Evolutionary conservation across 2,797 vertebrate species (phyloP).

Genomic region (Myotis daubentonii): DNA sequence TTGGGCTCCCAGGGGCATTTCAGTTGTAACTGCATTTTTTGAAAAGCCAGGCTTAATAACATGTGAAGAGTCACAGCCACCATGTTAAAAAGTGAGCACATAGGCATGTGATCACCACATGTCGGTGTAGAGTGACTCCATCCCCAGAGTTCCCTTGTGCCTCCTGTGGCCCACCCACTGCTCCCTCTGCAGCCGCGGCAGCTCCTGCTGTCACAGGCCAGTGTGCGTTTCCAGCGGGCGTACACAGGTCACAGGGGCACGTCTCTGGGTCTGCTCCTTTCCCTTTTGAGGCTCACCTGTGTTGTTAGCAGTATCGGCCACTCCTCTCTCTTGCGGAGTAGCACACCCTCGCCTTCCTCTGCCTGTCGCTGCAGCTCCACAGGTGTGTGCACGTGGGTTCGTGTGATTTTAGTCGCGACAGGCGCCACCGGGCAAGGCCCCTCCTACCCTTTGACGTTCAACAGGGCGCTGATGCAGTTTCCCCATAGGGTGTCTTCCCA

Average conservation of each 20-base stretch:
- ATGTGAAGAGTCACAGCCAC: background rate
- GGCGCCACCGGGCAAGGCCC: background rate
- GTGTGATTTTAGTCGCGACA: background rate
- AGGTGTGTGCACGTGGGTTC: background rate
- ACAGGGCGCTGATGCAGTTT: fast-evolving
- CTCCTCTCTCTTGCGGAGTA: background rate
- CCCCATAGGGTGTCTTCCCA: background rate
- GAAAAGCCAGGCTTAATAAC: background rate
- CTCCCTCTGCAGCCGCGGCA: background rate
- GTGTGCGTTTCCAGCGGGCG: background rate
- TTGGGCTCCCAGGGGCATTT: background rate
- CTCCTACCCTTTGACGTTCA: background rate
- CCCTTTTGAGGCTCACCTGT: background rate
- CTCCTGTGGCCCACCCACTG: background rate
- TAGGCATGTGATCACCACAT: background rate
- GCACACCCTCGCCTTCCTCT: background rate
- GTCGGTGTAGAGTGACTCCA: background rate
- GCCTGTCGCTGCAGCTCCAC: background rate
- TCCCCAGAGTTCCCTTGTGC: background rate
- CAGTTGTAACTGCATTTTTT: background rate
- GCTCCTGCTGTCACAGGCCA: background rate
- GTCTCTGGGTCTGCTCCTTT: background rate
- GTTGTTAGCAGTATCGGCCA: background rate
- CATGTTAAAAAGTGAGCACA: background rate
- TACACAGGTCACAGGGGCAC: too few species aligned